Conservation (phyloP, 2,888 invertebrate genomes). For the Oscheius onirici region DNA sequence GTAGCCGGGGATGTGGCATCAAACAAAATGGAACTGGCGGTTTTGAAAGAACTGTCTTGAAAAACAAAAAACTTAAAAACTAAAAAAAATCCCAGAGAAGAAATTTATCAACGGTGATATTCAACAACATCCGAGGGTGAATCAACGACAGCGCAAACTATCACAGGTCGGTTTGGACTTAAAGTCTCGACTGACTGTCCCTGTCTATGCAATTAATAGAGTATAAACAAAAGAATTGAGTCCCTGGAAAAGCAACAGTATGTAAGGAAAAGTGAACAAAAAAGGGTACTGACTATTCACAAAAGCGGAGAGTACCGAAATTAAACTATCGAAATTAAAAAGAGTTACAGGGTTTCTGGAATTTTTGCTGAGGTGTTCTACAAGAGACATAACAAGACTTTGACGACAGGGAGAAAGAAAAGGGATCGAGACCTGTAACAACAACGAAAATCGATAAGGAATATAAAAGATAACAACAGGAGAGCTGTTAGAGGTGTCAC, state of each 20-base stretch:
- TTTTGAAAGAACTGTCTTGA: too few relatives aligned
- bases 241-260: slow-evolving; percentile 21
- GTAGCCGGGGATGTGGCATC: too few relatives aligned
- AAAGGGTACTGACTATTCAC: not conserved
- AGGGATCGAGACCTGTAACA: slow-evolving; percentile 17
- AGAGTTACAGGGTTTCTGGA: not conserved
- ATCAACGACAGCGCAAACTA: slow-evolving; percentile 11
- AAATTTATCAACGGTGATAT: slow-evolving; percentile 28
- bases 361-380: slow-evolving; percentile 6
- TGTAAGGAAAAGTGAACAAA: slow-evolving; percentile 15
- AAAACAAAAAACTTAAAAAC: not conserved
- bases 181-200: not conserved
- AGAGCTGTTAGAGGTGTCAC: not conserved
- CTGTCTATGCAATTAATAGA: not conserved
- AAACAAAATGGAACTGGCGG: too few relatives aligned
- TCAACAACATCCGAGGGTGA: slow-evolving; percentile 29
- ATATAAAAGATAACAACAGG: slow-evolving; percentile 14
- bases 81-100: slow-evolving; percentile 11
- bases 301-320: not conserved
- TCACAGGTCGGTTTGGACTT: not conserved
- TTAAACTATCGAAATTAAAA: not conserved
- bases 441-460: slow-evolving; percentile 13
- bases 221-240: slow-evolving; percentile 15
- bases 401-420: not conserved
- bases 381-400: not conserved